Evolutionary conservation across 2,888 invertebrate genomes (phyloP), one percentile per base, ranked within the genome.

Genomic region (Mesochorus sp.): DNA sequence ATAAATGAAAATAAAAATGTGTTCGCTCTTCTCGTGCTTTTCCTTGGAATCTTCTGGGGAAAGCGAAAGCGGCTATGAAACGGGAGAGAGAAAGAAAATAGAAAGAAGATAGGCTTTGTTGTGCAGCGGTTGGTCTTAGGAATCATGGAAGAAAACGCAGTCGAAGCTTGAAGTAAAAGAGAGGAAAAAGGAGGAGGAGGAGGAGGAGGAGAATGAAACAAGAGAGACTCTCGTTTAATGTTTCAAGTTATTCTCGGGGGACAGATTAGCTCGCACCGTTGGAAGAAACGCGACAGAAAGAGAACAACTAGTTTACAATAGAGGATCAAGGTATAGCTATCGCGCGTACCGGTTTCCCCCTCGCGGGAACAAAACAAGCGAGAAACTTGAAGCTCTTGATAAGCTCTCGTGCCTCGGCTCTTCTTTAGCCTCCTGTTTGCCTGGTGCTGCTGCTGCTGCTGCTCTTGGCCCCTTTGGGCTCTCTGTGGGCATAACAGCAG

Each of bases 361-460:
- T 61, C 70, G 31, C 14, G 26, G n/a, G 31, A 71, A 66, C 80
- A 67, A 37, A 53, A 67, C 68, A 61, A 76, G 66, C 76, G 82
- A 83, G 83, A 87, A 87, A 88, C 86, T 88, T 89, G 85, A 88
- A 88, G 85, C 87, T 86, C 87, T 86, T 88, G 87, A 89, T 89
- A 89, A 89, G 87, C 87, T 85, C 84, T 79, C 51, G 57, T 73
- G 73, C 55, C 77, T 81, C 81, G 77, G 80, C 77, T 79, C 79
- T 79, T 82, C 74, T 73, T 73, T 70, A 74, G 59, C 53, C 70
- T 47, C 34, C 49, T 21, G 42, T 31, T 51, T 53, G 51, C 64
- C 17, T 17, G n/a, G n/a, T n/a, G n/a, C n/a, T n/a, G n/a, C n/a
- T n/a, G n/a, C n/a, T n/a, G n/a, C n/a, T n/a, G n/a, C n/a, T 53